A percentile compares a stretch with the other conserved stretches of the same genome.
Conservation (phyloP, 2,113 vertebrate species). For the Myiagra hebetior region DNA sequence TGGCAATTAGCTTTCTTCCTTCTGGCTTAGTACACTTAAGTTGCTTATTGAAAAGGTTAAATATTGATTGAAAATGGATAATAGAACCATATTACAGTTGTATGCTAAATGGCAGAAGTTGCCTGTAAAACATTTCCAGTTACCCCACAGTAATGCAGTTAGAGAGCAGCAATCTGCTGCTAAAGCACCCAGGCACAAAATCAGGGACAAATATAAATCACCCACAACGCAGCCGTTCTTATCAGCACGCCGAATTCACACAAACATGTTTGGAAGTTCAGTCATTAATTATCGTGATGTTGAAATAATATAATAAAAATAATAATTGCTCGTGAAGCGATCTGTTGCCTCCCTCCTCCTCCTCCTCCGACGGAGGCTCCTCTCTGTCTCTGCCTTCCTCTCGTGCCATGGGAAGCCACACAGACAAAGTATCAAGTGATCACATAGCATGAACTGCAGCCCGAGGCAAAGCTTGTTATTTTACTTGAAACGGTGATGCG, state of each 20-base stretch:
- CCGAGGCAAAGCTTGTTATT: slow-evolving; percentile 59
- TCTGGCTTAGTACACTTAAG: slow-evolving; percentile 62
- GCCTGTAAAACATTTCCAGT: slow-evolving; percentile 42
- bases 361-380: neutral
- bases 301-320: slow-evolving; percentile 58
- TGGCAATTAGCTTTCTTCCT: slow-evolving; percentile 57
- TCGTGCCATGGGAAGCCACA: slow-evolving; percentile 14
- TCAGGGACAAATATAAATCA: slow-evolving; percentile 42
- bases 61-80: slow-evolving; percentile 63
- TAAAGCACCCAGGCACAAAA: neutral
- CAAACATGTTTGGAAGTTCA: slow-evolving; percentile 7
- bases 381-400: slow-evolving; percentile 38
- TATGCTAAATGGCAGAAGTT: slow-evolving; percentile 58
- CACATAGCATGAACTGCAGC: slow-evolving; percentile 61
- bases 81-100: slow-evolving; percentile 34
- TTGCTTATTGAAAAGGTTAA: slow-evolving; percentile 59
- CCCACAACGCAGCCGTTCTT: neutral
- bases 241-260: slow-evolving; percentile 8
- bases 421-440: slow-evolving; percentile 52
- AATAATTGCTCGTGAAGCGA: slow-evolving; percentile 21
- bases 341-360: slow-evolving; percentile 38
- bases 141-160: slow-evolving; percentile 53
- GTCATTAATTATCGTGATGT: slow-evolving; percentile 56
- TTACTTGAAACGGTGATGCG: slow-evolving; percentile 58
- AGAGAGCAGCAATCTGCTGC: slow-evolving; percentile 37